Percentiles rank a stretch among this genome's conserved stretches.
Evolutionary conservation across 2,797 vertebrate species (phyloP).

Genomic region (Pelobates cultripes): DNA sequence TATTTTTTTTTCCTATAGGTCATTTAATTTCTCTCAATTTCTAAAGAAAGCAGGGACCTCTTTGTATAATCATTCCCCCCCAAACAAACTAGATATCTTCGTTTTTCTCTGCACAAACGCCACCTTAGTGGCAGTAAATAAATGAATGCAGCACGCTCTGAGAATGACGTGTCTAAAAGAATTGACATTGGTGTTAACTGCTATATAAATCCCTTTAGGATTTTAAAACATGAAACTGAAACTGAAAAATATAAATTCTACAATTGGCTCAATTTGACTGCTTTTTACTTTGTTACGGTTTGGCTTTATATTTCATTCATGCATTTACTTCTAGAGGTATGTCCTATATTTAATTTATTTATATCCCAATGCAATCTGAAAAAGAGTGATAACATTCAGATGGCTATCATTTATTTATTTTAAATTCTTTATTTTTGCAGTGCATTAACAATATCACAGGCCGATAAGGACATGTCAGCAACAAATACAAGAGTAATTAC

Average conservation of each 20-base stretch:
- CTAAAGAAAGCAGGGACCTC: conserved; percentile 19
- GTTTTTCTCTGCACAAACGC: conserved; percentile 30
- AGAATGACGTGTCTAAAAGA: conserved; percentile 11
- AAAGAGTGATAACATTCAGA: no score
- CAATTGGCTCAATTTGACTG: neutral
- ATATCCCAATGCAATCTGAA: no score
- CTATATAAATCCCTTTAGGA: conserved; percentile 15
- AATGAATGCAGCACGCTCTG: neutral
- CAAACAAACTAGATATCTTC: conserved; percentile 2
- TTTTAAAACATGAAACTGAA: conserved; percentile 2
- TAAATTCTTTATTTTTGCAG: no score
- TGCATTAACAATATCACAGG: no score
- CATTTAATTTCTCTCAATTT: conserved; percentile 20
- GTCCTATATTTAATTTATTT: no score
- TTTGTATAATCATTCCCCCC: no score
- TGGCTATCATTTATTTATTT: no score
- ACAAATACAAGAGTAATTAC: no score
- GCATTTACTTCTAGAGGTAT: neutral
- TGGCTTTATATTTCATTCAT: neutral
- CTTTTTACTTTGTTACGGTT: conserved; percentile 10
- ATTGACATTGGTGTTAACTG: conserved; percentile 32
- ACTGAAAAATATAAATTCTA: neutral
- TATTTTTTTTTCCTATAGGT: conserved; percentile 16
- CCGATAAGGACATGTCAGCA: no score
- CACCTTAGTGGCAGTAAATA: conserved; percentile 20